phyloP scores from a whole-genome alignment of 2,113 vertebrate genomes.

The Chitala chitala region DNA sequence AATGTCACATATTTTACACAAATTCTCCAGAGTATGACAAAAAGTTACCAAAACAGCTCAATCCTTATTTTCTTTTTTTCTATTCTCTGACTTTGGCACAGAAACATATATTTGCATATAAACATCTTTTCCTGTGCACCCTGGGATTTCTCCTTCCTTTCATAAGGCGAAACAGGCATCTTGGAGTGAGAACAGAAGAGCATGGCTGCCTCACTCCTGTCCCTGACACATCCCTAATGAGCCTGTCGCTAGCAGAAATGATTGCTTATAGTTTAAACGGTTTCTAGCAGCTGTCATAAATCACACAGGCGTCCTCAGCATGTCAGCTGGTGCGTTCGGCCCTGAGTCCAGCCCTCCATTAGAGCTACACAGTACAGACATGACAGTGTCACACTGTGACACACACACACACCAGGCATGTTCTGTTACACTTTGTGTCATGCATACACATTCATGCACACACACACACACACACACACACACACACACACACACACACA shows the following conservation, averaged over 20 bases:
- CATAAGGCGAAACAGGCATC: not conserved
- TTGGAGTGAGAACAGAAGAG: not conserved
- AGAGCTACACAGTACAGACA: not conserved
- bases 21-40: no score
- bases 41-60: no score
- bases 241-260: constrained; percentile 7
- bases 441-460: not conserved
- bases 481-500: not conserved
- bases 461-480: not conserved
- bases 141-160: not conserved
- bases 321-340: constrained; percentile 3
- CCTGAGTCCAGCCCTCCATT: not conserved
- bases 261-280: constrained; percentile 17
- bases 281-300: constrained; percentile 12
- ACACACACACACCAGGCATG: constrained; percentile 1
- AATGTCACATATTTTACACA: not conserved
- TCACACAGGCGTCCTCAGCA: not conserved
- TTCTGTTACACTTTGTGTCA: not conserved
- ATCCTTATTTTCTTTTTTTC: no score
- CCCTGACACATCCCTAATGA: constrained; percentile 8
- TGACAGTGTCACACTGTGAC: not conserved
- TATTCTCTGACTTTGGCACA: not conserved
- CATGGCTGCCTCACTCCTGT: not conserved
- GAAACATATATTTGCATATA: not conserved
- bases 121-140: not conserved